Conservation (phyloP, 2,113 vertebrate genomes). For the Ornithorhynchus anatinus region DNA sequence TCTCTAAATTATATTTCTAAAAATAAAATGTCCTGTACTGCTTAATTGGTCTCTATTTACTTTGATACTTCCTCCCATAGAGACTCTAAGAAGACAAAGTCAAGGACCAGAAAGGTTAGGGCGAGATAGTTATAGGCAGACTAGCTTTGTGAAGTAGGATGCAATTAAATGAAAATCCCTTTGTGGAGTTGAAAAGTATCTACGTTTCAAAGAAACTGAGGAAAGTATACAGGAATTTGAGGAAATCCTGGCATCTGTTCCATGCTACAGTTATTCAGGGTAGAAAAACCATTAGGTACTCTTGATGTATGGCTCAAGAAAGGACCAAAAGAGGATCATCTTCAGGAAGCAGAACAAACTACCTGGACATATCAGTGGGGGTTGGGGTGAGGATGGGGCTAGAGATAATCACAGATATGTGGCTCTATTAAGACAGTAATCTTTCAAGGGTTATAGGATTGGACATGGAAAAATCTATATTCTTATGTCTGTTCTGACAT, state of each 20-base stretch:
- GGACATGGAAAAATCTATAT: too few relatives aligned
- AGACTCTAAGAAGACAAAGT: not conserved
- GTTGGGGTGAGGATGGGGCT: too few relatives aligned
- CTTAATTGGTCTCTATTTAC: not conserved
- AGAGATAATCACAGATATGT: too few relatives aligned
- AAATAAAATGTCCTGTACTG: slow-evolving; percentile 16
- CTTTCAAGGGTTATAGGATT: too few relatives aligned
- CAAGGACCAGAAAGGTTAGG: not conserved
- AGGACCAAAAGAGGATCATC: slow-evolving; percentile 4
- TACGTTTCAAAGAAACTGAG: slow-evolving; percentile 31
- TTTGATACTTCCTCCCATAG: not conserved
- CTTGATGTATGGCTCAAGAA: slow-evolving; percentile 4
- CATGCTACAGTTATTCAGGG: not conserved
- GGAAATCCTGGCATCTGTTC: not conserved
- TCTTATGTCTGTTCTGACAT: too few relatives aligned
- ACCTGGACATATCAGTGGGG: too few relatives aligned
- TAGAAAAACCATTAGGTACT: slow-evolving; percentile 15
- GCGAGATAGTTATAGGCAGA: slow-evolving; percentile 4
- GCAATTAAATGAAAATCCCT: slow-evolving; percentile 8
- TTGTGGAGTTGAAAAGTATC: not conserved
- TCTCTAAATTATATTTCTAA: slow-evolving; percentile 11
- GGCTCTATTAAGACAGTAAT: too few relatives aligned
- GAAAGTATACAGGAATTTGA: not conserved
- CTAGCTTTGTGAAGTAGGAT: slow-evolving; percentile 1
- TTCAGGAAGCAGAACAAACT: too few relatives aligned